Conservation (phyloP, 2,888 invertebrate genomes). For the Patella depressa region DNA sequence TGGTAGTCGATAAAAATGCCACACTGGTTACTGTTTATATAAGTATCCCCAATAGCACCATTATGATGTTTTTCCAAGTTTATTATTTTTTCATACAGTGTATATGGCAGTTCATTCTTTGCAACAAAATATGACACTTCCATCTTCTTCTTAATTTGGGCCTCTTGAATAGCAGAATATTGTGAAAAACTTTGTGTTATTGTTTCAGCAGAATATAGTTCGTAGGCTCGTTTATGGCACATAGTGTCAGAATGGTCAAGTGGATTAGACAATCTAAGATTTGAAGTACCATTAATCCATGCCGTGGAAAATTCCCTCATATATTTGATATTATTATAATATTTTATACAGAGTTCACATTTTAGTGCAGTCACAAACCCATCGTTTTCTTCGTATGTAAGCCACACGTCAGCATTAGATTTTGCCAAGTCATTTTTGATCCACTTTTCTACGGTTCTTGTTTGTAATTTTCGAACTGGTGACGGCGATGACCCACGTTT, state of each 20-base stretch:
- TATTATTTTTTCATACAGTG: neutral
- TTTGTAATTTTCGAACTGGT: no score
- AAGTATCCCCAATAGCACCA: neutral
- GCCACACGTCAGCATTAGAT: neutral
- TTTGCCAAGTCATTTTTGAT: neutral
- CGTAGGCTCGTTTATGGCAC: neutral
- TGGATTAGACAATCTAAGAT: neutral
- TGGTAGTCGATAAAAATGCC: neutral
- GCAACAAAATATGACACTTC: neutral
- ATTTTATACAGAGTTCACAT: neutral
- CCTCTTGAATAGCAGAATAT: neutral
- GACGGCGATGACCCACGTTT: no score
- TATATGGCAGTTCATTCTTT: constrained; percentile 2
- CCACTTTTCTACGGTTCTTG: neutral
- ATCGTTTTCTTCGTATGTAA: neutral
- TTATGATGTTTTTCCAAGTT: neutral
- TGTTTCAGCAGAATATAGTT: no score
- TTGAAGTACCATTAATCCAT: neutral
- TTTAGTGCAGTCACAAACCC: neutral
- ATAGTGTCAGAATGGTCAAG: neutral
- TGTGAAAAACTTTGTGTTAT: neutral
- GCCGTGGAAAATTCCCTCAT: neutral
- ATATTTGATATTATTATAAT: neutral
- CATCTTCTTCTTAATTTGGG: constrained; percentile 2
- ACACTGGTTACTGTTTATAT: neutral